Evolutionary conservation across 2,113 vertebrate genomes (phyloP).

Genomic region (Cheirogaleus medius): DNA sequence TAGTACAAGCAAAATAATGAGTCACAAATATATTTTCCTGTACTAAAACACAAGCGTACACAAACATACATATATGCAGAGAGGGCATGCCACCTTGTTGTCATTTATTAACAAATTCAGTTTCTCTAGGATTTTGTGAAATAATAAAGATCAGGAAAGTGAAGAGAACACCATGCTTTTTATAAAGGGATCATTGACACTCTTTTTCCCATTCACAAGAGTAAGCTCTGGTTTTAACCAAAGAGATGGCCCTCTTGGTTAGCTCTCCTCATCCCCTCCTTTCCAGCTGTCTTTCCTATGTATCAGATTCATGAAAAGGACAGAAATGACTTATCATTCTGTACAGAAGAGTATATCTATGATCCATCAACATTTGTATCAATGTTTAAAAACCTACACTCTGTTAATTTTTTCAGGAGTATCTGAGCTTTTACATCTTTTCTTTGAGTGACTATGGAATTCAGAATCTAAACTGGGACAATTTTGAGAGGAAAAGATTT

Average conservation of each 20-base stretch:
- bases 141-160: background rate
- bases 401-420: background rate
- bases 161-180: background rate
- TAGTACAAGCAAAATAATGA: background rate
- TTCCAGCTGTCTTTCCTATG: background rate
- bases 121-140: background rate
- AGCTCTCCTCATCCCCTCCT: fast-evolving
- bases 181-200: background rate
- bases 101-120: background rate
- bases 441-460: background rate
- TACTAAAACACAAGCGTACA: background rate
- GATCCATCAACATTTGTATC: background rate
- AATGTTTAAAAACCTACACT: background rate
- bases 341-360: background rate
- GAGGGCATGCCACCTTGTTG: background rate
- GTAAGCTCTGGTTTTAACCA: background rate
- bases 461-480: background rate
- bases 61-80: background rate
- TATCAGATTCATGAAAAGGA: background rate
- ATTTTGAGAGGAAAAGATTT: background rate
- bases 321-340: background rate
- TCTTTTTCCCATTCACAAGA: background rate
- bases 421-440: background rate
- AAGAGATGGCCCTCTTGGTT: background rate
- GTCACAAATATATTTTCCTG: background rate